phyloP scores from a whole-genome alignment of 2,888 invertebrate species.

The Drosophila percnosoma region DNA sequence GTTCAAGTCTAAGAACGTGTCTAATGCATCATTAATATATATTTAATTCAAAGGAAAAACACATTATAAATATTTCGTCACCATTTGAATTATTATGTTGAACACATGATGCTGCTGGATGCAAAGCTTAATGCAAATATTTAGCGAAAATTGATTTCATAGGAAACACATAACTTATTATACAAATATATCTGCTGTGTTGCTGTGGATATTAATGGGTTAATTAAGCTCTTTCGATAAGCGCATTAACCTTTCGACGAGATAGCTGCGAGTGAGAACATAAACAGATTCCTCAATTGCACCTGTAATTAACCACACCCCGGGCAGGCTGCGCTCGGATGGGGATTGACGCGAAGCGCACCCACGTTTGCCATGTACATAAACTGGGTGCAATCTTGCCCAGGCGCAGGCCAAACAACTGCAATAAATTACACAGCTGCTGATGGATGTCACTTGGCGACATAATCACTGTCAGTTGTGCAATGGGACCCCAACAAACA shows the following conservation, averaged over 20 bases:
- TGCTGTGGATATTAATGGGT: conserved; percentile 40
- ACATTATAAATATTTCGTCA: background rate
- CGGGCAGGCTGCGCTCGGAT: background rate
- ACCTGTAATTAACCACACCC: conserved; percentile 50
- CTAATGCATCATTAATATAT: background rate
- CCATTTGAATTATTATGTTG: background rate
- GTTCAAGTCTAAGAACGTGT: background rate
- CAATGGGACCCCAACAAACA: conserved; percentile 47
- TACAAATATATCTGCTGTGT: background rate
- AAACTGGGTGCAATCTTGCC: conserved; percentile 58
- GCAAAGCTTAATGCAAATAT: conserved; percentile 23
- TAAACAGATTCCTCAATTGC: conserved; percentile 20
- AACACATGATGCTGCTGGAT: background rate
- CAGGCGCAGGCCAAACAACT: conserved; percentile 37
- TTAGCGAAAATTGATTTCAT: conserved; percentile 16
- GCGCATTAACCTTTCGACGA: conserved; percentile 53
- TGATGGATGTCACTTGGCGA: conserved; percentile 74
- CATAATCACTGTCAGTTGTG: conserved; percentile 73
- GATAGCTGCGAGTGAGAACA: background rate
- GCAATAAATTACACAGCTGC: conserved; percentile 70
- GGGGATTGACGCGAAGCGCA: conserved; percentile 10
- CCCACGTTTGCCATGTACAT: conserved; percentile 45
- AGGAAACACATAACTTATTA: background rate
- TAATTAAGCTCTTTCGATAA: conserved; percentile 53
- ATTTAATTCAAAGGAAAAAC: background rate